A percentile compares a stretch with the other conserved stretches of the same genome.
phyloP scores from a whole-genome alignment of 37 sponge, comb jelly and placozoan species.

The Eunapius fragilis region DNA sequence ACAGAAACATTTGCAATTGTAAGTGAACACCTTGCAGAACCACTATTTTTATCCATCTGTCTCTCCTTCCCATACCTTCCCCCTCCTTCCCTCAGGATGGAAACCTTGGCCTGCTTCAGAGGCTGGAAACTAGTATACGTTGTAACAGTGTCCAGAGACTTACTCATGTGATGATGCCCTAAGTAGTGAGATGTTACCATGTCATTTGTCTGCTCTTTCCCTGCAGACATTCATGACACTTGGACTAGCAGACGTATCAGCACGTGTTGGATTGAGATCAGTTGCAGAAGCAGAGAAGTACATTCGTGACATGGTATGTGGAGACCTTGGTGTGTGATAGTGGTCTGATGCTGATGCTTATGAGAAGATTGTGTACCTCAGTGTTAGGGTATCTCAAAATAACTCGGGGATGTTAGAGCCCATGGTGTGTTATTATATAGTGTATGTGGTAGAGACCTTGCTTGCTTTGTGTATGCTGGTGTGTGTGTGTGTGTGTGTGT shows the following conservation, averaged over 20 bases:
- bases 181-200: not conserved
- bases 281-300: slow-evolving; percentile 86
- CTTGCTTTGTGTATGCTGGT: not conserved
- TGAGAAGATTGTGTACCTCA: too few species aligned
- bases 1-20: slow-evolving; percentile 65
- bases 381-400: too few species aligned
- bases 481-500: too few species aligned
- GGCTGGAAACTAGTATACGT: slow-evolving; percentile 45
- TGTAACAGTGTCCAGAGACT: slow-evolving; percentile 74
- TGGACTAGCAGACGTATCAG: slow-evolving; percentile 77
- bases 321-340: not conserved
- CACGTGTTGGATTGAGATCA: slow-evolving; percentile 47
- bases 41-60: not conserved
- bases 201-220: not conserved
- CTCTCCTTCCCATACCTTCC: not conserved
- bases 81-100: slow-evolving; percentile 57
- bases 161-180: slow-evolving; percentile 66
- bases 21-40: slow-evolving; percentile 12
- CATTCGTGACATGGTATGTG: slow-evolving; percentile 84
- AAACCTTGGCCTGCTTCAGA: slow-evolving; percentile 75
- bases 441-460: not conserved
- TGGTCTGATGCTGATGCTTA: too few species aligned
- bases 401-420: too few species aligned
- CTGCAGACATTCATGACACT: slow-evolving; percentile 88
- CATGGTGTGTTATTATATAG: not conserved